These are phyloP conservation scores for Plectropomus leopardus DNA, from an alignment of 2,113 vertebrate genomes.

Conservation along the genomic window DNA sequence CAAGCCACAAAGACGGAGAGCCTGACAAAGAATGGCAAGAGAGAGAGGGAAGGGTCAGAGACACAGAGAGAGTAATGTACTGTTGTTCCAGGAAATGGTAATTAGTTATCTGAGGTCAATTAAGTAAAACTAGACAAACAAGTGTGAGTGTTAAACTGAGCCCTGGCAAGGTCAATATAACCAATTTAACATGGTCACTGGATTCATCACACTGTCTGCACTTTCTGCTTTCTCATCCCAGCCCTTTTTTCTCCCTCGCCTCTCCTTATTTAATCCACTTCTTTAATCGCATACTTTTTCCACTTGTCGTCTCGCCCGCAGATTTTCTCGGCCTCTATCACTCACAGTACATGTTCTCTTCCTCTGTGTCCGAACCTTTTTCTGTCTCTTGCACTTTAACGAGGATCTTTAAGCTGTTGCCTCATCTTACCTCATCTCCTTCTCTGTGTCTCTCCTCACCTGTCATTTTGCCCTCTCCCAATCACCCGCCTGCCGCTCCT, in stretches of 20 bases:
- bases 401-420: constrained; percentile 61
- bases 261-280: constrained; percentile 31
- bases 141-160: constrained; percentile 80
- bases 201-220: constrained; percentile 66
- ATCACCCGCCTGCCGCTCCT: constrained; percentile 25
- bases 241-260: constrained; percentile 6
- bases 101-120: constrained; percentile 84
- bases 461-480: constrained; percentile 53
- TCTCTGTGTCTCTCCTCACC: constrained; percentile 46
- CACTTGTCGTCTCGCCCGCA: neutral
- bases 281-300: constrained; percentile 15
- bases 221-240: constrained; percentile 42
- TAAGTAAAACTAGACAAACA: constrained; percentile 85
- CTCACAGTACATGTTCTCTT: constrained; percentile 21
- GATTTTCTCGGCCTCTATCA: constrained; percentile 25
- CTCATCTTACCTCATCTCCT: constrained; percentile 66
- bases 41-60: neutral
- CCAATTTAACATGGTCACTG: constrained; percentile 66
- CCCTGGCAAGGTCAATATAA: constrained; percentile 74
- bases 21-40: constrained; percentile 35
- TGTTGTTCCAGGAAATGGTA: constrained; percentile 74
- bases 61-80: constrained; percentile 55
- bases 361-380: constrained; percentile 35
- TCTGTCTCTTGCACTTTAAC: constrained; percentile 37
- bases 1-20: constrained; percentile 32